A percentile compares a stretch with the other conserved stretches of the same genome.
phyloP scores from a whole-genome alignment of 2,888 invertebrate species.

The Nesidiocoris tenuis region DNA sequence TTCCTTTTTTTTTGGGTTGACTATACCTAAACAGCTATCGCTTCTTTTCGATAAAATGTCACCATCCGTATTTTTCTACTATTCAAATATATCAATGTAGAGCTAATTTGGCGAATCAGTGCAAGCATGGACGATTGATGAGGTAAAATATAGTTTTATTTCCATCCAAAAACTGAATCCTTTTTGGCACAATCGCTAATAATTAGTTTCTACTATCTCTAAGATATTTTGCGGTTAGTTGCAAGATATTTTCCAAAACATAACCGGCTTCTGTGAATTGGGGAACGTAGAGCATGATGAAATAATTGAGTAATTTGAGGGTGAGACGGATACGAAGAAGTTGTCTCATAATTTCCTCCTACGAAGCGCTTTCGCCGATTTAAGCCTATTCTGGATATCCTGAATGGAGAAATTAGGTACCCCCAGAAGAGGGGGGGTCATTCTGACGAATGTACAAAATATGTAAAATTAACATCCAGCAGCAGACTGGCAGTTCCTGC shows the following conservation, averaged over 20 bases:
- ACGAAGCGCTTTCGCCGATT: not conserved
- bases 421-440: too few relatives aligned
- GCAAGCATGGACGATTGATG: slow-evolving; percentile 40
- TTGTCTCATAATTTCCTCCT: too few relatives aligned
- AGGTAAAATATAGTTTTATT: slow-evolving; percentile 27
- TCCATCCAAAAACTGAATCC: not conserved
- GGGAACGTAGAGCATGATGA: not conserved
- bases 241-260: not conserved
- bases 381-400: not conserved
- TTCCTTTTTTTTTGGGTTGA: too few relatives aligned
- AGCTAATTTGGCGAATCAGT: slow-evolving; percentile 18
- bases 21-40: not conserved
- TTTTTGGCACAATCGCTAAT: not conserved
- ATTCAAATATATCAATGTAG: slow-evolving; percentile 9
- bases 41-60: not conserved
- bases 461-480: too few relatives aligned
- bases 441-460: too few relatives aligned
- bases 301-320: not conserved
- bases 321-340: too few relatives aligned
- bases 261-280: not conserved
- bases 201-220: not conserved
- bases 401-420: too few relatives aligned
- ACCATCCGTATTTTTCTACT: not conserved
- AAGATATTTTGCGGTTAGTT: not conserved
- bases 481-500: too few relatives aligned